Evolutionary conservation across 2,888 invertebrate genomes (phyloP), one percentile per base, ranked within the genome.

Genomic region (Ceramica pisi): DNA sequence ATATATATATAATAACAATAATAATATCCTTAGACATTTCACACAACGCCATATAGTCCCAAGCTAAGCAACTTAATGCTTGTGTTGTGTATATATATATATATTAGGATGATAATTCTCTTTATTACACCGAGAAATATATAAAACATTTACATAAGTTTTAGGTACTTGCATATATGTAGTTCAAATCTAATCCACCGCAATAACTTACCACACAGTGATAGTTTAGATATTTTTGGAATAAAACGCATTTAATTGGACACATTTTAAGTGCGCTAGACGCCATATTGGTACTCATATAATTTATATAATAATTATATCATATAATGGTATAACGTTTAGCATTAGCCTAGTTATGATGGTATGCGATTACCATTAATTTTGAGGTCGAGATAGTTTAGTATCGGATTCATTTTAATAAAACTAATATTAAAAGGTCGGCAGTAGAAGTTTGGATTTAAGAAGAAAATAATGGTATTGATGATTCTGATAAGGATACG

Each of bases 301-400:
- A 71, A 75, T 76, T 71, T 64, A 77, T 80, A 80, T 84, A 84
- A 81, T 80, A 76, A 84, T 80, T 82, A 78, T 78, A 84, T 75
- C 63, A 78, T 55, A 72, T 78, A 74, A 73, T 84, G 62, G 57
- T 31, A 64, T 65, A 77, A 55, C 69, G 71, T 80, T 80, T 73
- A 71, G 56, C 71, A 75, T 84, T 84, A 85, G 73, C 82, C 84
- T 64, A 85, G 71, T 67, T 85, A 57, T 63, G 48, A 48, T 55
- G 75, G 63, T 75, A 69, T 78, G 71, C 61, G 64, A 80, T 82
- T 72, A 75, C 62, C 71, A 78, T 86, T 76, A 68, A 71, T 74
- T 79, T 84, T 72, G 64, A 82, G 86, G 84, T 69, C 74, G 62
- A 63, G 51, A 67, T 75, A 75, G 70, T 80, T 68, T 63, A 55